Evolutionary conservation across 92 coral and sea anemone species (phyloP), one percentile per base, ranked within the genome.

Genomic region (Phenganax subtilis): DNA sequence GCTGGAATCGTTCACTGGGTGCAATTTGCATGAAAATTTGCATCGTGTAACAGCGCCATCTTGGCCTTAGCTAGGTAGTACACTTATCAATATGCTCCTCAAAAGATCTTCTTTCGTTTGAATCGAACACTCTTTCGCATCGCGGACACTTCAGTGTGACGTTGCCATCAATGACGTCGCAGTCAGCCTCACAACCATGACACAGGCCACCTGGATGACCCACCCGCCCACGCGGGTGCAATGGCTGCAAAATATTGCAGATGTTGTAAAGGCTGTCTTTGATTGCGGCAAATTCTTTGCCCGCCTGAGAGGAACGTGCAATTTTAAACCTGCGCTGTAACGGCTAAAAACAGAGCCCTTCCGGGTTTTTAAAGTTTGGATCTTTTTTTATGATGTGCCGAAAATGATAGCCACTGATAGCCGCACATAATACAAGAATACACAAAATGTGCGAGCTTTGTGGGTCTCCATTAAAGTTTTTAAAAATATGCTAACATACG

Each of bases 31-130:
- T 37, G 47, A 37, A 37, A 37, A 2, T 37, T 37, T 37, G 47
- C 47, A 37, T 37, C 47, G 47, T 5, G 47, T 37, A 2, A 61
- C n/a, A 61, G 25, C 67, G 28, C 67, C 67, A 27, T 69, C 53
- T 30, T 69, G 11, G 15, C 52, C 60, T 17, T 44, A 51, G 7
- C 69, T 47, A 77, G 55, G 71, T 77, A 2, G 82, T 77, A 71
- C 82, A 77, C 37, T 77, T 77, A 44, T 77, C 82, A n/a, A 77
- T 62, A 31, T 77, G 82, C 56, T 77, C 82, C 10, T 77, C 82
- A 60, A 77, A 77, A 0, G 82, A 28, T 17, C 72, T 54, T 60
- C 71, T 59, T 25, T 77, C 71, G 57, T 77, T 29, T 1, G 71
- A 59, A 12, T 55, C 54, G 66, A 77, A 77, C 6, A 57, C 28